Conservation (phyloP, 2,113 vertebrate species). For the Brachyhypopomus occidentalis region DNA sequence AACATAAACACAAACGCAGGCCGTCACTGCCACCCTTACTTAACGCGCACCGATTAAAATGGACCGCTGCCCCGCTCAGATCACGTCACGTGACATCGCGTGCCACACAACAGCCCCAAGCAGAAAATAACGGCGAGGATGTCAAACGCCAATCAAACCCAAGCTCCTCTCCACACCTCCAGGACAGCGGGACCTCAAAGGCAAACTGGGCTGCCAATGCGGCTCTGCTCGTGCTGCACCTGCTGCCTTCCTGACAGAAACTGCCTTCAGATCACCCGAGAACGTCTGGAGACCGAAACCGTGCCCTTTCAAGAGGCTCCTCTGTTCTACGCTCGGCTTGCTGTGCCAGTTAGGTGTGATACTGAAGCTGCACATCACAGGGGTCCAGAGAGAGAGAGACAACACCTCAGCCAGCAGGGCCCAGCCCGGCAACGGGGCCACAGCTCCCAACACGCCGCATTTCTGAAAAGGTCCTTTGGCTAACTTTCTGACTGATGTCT, state of each 20-base stretch:
- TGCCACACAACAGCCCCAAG: neutral
- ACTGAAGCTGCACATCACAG: neutral
- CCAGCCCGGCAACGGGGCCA: no score
- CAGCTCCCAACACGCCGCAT: no score
- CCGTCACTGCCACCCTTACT: neutral
- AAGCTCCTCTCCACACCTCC: neutral
- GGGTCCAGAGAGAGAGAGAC: neutral
- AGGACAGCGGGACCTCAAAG: slow-evolving; percentile 11
- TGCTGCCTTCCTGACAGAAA: neutral
- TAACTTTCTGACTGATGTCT: neutral
- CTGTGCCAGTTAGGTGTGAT: neutral
- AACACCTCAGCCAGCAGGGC: no score
- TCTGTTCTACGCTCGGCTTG: neutral
- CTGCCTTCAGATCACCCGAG: neutral
- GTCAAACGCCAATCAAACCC: slow-evolving; percentile 16
- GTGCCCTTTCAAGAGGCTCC: neutral
- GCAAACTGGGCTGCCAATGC: neutral
- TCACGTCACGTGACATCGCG: neutral
- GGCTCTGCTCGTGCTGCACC: neutral
- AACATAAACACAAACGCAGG: neutral
- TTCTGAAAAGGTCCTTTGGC: no score
- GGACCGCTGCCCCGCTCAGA: neutral
- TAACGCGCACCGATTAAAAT: neutral
- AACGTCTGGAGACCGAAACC: neutral
- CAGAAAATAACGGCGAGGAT: neutral